phyloP scores from a whole-genome alignment of 2,797 vertebrate species.

The Microctenopoma steveboyesi region DNA sequence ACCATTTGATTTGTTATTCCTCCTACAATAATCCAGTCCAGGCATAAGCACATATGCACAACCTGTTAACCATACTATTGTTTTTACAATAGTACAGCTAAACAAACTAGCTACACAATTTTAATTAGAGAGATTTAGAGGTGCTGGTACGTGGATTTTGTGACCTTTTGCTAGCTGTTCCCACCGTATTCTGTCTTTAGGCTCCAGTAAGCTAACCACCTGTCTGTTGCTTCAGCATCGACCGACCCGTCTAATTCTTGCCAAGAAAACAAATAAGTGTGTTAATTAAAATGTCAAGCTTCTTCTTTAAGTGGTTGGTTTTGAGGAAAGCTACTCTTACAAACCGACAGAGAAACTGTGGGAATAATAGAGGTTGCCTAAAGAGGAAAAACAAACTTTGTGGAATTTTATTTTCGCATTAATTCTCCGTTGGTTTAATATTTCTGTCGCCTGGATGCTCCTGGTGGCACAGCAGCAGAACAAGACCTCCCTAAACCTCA shows the following conservation, averaged over 20 bases:
- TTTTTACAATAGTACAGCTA: neutral
- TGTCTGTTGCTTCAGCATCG: too few relatives aligned
- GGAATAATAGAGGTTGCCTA: too few relatives aligned
- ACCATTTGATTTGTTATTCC: too few relatives aligned
- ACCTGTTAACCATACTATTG: too few relatives aligned
- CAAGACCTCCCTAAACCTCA: neutral
- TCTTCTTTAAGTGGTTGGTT: neutral
- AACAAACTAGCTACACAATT: neutral
- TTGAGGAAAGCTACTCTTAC: neutral
- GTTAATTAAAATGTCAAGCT: neutral
- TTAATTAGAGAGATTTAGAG: neutral
- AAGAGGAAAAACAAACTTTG: neutral
- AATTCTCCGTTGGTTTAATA: neutral
- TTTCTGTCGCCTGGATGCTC: neutral
- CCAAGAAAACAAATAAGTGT: neutral
- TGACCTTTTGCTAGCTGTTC: neutral
- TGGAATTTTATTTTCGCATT: neutral
- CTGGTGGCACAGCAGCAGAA: neutral
- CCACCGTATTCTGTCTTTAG: too few relatives aligned
- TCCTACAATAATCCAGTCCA: too few relatives aligned
- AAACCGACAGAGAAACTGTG: neutral
- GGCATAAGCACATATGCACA: too few relatives aligned
- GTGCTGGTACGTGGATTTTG: neutral
- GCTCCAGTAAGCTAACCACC: too few relatives aligned
- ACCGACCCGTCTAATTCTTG: too few relatives aligned